A percentile compares a stretch with the other conserved stretches of the same genome.
These are phyloP conservation scores for Rhagoletis zephyria DNA, from an alignment of 1,140 invertebrate species.

Conservation along the genomic window DNA sequence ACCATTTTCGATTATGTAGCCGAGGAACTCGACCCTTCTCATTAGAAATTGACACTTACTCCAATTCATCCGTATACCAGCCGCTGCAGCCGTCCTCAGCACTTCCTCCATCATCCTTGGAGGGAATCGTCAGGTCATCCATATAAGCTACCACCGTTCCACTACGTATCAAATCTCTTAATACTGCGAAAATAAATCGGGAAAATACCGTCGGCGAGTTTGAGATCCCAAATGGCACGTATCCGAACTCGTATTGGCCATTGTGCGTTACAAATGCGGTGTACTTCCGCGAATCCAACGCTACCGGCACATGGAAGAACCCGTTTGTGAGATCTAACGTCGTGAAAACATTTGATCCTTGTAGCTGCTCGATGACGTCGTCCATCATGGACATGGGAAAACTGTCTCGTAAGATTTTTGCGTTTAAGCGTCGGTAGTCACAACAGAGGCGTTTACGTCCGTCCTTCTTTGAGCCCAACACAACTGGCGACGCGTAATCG, in stretches of 20 bases:
- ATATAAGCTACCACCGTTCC: not conserved
- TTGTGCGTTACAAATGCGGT: no score
- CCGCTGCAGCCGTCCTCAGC: not conserved
- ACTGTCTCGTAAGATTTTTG: slow-evolving; percentile 38
- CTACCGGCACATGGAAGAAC: slow-evolving; percentile 53
- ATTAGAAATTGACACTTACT: not conserved
- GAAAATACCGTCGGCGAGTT: no score
- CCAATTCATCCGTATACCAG: not conserved
- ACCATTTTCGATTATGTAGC: no score
- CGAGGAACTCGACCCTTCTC: no score
- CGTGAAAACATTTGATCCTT: slow-evolving; percentile 54
- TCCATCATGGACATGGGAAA: slow-evolving; percentile 62
- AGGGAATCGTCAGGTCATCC: no score
- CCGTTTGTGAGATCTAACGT: slow-evolving; percentile 57
- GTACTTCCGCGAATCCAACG: slow-evolving; percentile 55
- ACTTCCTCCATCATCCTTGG: not conserved
- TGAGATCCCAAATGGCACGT: no score
- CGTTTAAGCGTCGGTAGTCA: slow-evolving; percentile 51
- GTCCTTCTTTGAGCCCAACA: slow-evolving; percentile 46
- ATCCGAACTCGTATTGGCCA: no score
- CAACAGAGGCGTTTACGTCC: slow-evolving; percentile 51
- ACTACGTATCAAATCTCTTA: not conserved
- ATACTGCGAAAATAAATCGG: slow-evolving; percentile 55
- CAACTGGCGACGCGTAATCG: slow-evolving; percentile 56
- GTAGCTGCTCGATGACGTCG: slow-evolving; percentile 58